These are phyloP conservation scores for Perca fluviatilis DNA, from an alignment of 2,113 vertebrate genomes.

Conservation along the genomic window DNA sequence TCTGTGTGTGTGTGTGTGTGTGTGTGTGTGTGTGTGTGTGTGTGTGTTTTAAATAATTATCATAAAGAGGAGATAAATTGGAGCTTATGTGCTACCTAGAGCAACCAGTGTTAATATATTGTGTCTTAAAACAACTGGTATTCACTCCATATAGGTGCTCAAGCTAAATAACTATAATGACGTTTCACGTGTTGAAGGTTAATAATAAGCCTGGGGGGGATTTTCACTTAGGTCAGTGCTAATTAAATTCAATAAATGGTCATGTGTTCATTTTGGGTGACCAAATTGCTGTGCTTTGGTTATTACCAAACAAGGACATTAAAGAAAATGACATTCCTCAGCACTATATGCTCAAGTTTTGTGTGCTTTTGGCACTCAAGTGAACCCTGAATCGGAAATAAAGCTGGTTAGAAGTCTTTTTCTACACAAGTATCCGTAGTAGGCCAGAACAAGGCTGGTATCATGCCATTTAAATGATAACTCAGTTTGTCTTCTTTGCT, in stretches of 20 bases:
- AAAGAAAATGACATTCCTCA: not conserved
- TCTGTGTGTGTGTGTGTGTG: not conserved
- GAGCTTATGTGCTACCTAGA: not conserved
- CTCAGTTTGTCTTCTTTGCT: conserved; percentile 40
- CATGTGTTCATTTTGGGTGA: conserved; percentile 59
- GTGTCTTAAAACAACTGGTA: not conserved
- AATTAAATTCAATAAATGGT: conserved; percentile 59
- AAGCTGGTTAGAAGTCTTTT: not conserved
- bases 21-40: too few relatives aligned
- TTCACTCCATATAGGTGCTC: not conserved
- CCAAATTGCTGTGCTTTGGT: conserved; percentile 13
- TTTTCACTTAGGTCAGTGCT: conserved; percentile 30
- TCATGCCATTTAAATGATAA: conserved; percentile 48
- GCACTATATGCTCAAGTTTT: not conserved
- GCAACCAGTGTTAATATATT: not conserved
- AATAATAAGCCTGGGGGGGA: conserved; percentile 15
- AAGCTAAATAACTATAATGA: not conserved
- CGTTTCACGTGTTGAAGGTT: conserved; percentile 28
- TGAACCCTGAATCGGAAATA: not conserved
- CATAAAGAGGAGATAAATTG: not conserved
- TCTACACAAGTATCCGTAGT: not conserved
- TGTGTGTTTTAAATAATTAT: not conserved
- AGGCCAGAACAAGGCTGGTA: conserved; percentile 1
- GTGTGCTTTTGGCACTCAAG: not conserved
- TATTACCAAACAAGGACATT: conserved; percentile 17